Percentiles rank a stretch among this genome's conserved stretches.
These are phyloP conservation scores for Drosophila varians DNA, from an alignment of 1,140 invertebrate species.

Conservation along the genomic window DNA sequence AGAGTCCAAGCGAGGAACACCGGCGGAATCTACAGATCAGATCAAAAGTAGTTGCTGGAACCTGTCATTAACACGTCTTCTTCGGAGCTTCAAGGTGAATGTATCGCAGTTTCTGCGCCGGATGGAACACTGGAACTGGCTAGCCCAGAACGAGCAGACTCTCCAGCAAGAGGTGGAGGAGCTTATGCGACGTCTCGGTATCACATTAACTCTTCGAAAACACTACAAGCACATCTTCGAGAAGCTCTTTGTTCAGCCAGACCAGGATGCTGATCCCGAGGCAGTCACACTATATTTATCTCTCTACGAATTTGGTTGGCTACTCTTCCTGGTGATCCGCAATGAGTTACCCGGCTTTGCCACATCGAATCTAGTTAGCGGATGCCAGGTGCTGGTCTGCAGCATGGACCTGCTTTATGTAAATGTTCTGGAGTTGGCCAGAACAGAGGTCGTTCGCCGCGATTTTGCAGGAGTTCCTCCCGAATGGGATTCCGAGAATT, in stretches of 20 bases:
- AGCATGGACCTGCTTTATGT: conserved; percentile 95
- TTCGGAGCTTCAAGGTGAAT: conserved; percentile 94
- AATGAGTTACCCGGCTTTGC: conserved; percentile 89
- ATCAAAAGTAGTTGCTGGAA: conserved; percentile 48
- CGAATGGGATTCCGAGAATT: conserved; percentile 88
- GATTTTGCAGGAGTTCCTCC: conserved; percentile 90
- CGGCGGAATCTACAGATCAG: background rate
- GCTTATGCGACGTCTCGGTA: conserved; percentile 95
- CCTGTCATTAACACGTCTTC: conserved; percentile 84
- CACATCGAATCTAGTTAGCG: conserved; percentile 96
- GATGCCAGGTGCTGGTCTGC: conserved; percentile 94
- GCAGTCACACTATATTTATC: conserved; percentile 26
- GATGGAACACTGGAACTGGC: conserved; percentile 97
- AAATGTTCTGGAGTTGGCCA: conserved; percentile 90
- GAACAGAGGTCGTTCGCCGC: conserved; percentile 93
- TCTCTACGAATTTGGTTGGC: conserved; percentile 97
- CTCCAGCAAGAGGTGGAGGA: conserved; percentile 93
- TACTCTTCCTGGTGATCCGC: conserved; percentile 95
- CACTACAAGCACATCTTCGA: conserved; percentile 96
- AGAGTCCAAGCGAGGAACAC: background rate
- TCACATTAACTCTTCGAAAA: conserved; percentile 96
- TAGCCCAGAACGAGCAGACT: conserved; percentile 93
- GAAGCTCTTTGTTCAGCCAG: conserved; percentile 89
- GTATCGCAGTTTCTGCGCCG: conserved; percentile 97
- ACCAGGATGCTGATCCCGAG: conserved; percentile 38